A percentile compares a stretch with the other conserved stretches of the same genome.
These are phyloP conservation scores for Pocillopora verrucosa DNA, from an alignment of 64 coral and sea anemone genomes.

Conservation along the genomic window DNA sequence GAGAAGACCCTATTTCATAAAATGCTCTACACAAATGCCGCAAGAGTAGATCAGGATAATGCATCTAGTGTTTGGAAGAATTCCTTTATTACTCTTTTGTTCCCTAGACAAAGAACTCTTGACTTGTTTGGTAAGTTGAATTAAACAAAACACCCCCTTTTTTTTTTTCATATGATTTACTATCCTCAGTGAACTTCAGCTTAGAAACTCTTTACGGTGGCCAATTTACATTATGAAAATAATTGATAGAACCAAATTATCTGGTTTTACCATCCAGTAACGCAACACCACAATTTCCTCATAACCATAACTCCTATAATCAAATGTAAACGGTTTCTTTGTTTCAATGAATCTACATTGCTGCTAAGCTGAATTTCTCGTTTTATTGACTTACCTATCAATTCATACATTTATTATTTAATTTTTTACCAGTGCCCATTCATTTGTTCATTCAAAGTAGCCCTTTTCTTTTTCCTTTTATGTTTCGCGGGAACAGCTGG, in stretches of 20 bases:
- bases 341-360: no score
- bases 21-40: slow-evolving; percentile 51
- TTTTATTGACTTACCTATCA: no score
- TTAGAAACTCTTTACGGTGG: neutral
- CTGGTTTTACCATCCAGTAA: no score
- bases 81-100: slow-evolving; percentile 42
- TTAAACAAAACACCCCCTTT: no score
- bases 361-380: no score
- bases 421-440: neutral
- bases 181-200: neutral
- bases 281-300: no score
- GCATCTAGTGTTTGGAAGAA: slow-evolving; percentile 20
- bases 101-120: slow-evolving; percentile 26
- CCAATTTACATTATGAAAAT: neutral
- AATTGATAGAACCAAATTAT: no score
- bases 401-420: no score
- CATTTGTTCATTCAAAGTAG: neutral
- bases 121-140: neutral
- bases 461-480: neutral
- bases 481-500: neutral
- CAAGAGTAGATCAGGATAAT: slow-evolving; percentile 20
- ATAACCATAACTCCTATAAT: no score
- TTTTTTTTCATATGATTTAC: neutral
- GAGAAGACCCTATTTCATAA: slow-evolving; percentile 48
- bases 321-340: no score